Percentiles rank a stretch among this genome's conserved stretches.
Evolutionary conservation across 2,797 vertebrate species (phyloP).

Genomic region (Macropus fuliginosus): DNA sequence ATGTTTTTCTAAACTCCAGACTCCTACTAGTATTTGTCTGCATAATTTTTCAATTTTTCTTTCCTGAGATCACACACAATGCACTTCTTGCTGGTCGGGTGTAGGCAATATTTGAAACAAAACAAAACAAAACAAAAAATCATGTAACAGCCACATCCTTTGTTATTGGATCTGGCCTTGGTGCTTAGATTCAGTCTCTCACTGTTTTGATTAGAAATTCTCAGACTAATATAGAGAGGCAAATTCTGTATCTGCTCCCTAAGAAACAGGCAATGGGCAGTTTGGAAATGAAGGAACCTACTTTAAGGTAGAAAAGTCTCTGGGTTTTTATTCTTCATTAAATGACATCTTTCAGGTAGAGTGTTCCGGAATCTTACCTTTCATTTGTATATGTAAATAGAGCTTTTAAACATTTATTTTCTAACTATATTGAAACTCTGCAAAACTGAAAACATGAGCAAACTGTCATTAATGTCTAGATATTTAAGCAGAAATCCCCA

Average conservation of each 20-base stretch:
- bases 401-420: slow-evolving; percentile 75
- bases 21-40: slow-evolving; percentile 75
- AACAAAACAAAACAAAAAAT: slow-evolving; percentile 48
- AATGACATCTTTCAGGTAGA: background rate
- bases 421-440: slow-evolving; percentile 63
- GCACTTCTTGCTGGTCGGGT: slow-evolving; percentile 56
- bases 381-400: slow-evolving; percentile 80
- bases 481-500: background rate
- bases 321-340: background rate
- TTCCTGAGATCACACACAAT: slow-evolving; percentile 63
- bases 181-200: slow-evolving; percentile 66
- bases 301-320: slow-evolving; percentile 48
- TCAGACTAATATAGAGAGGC: slow-evolving; percentile 74
- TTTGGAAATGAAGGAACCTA: slow-evolving; percentile 70
- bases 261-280: slow-evolving; percentile 67
- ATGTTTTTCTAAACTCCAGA: slow-evolving; percentile 78
- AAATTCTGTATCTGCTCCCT: slow-evolving; percentile 74
- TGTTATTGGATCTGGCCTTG: slow-evolving; percentile 74
- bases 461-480: slow-evolving; percentile 40
- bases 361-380: slow-evolving; percentile 71
- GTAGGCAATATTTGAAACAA: background rate
- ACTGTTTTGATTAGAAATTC: slow-evolving; percentile 78
- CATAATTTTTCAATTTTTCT: slow-evolving; percentile 81
- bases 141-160: slow-evolving; percentile 62
- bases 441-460: slow-evolving; percentile 43